phyloP scores from a whole-genome alignment of 1,140 invertebrate species.

The Aphelinus atriplicis region DNA sequence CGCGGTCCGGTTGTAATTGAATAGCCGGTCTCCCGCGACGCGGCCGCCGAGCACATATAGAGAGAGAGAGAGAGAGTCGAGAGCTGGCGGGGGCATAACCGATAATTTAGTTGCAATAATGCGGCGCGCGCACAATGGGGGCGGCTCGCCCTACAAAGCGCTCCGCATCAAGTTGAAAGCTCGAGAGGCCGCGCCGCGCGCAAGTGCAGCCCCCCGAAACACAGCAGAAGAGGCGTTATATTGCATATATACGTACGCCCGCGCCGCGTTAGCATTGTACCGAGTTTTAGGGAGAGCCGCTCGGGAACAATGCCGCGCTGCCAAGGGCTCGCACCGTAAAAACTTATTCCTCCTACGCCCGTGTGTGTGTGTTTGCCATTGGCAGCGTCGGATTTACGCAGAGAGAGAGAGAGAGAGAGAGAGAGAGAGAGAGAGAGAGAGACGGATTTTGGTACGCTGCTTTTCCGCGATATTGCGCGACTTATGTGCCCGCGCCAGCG shows the following conservation, averaged over 20 bases:
- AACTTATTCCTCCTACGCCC: neutral
- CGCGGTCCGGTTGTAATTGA: neutral
- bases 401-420: neutral
- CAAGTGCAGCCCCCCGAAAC: neutral
- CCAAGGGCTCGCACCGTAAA: neutral
- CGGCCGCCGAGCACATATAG: conserved; percentile 39
- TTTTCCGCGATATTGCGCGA: neutral
- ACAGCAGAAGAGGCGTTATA: conserved; percentile 9
- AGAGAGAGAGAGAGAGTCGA: neutral
- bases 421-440: neutral
- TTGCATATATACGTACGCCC: neutral
- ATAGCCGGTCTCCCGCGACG: neutral
- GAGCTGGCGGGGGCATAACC: conserved; percentile 10
- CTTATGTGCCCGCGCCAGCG: neutral
- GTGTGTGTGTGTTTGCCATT: neutral
- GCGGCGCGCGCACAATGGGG: conserved; percentile 29
- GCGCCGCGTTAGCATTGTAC: neutral
- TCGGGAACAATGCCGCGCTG: conserved; percentile 3
- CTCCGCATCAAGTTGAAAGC: conserved; percentile 11
- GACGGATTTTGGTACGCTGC: neutral
- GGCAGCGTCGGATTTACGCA: neutral
- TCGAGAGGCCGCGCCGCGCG: neutral
- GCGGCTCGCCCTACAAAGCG: conserved; percentile 14
- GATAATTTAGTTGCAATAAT: conserved; percentile 44
- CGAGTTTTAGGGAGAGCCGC: conserved; percentile 5